Percentiles rank a stretch among this genome's conserved stretches.
Conservation (phyloP, 2,888 invertebrate species). For the Eilema griseolum region DNA sequence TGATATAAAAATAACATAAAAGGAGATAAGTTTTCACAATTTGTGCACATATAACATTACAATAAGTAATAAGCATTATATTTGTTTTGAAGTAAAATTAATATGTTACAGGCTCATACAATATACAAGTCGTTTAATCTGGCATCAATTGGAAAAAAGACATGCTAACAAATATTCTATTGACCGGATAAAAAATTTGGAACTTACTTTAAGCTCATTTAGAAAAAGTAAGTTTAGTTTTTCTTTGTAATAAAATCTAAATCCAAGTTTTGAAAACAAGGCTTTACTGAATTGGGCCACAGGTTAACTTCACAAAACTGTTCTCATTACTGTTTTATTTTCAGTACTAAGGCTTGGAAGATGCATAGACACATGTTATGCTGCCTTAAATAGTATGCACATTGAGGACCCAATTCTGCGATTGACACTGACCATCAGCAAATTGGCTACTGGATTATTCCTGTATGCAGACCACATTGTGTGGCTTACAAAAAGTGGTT, state of each 20-base stretch:
- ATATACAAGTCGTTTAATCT: constrained; percentile 92
- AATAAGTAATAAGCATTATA: no score
- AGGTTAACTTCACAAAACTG: not conserved
- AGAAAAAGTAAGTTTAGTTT: constrained; percentile 90
- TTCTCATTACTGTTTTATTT: constrained; percentile 56
- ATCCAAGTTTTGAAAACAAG: not conserved
- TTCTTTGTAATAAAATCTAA: not conserved
- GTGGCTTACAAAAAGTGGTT: constrained; percentile 93
- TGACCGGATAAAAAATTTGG: constrained; percentile 92
- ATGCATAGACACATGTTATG: constrained; percentile 93
- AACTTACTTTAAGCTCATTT: constrained; percentile 94
- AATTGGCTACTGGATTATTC: constrained; percentile 92
- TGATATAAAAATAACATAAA: no score
- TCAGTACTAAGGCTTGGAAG: constrained; percentile 95
- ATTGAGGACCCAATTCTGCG: constrained; percentile 91
- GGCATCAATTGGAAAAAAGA: constrained; percentile 91
- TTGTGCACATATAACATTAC: no score
- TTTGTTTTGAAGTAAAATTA: no score
- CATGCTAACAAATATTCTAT: constrained; percentile 89
- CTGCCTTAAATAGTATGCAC: constrained; percentile 90
- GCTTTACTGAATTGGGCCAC: not conserved
- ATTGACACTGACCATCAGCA: constrained; percentile 91
- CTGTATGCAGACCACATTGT: constrained; percentile 95
- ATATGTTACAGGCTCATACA: constrained; percentile 89
- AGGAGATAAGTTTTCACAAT: no score